These are phyloP conservation scores for Rhinella marina DNA, from an alignment of 2,797 vertebrate species.

Conservation along the genomic window DNA sequence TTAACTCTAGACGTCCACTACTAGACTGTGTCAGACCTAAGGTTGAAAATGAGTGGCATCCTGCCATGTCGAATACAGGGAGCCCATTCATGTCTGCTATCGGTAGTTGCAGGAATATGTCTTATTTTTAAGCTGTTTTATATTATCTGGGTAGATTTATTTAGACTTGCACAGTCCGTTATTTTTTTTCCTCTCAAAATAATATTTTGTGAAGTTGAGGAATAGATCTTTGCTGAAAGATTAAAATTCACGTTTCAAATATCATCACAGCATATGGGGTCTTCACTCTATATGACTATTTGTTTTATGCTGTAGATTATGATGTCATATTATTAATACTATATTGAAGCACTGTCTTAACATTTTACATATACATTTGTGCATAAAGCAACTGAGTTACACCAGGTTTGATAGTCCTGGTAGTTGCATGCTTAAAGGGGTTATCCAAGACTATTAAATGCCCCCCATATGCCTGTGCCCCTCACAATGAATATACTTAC, in stretches of 20 bases:
- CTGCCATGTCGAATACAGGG: conserved; percentile 72
- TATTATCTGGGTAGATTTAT: not conserved
- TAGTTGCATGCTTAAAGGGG: not conserved
- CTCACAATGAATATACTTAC: too few relatives aligned
- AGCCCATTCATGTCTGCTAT: conserved; percentile 70
- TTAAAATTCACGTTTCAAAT: not conserved
- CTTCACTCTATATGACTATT: not conserved
- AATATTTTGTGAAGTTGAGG: not conserved
- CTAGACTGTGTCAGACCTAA: conserved; percentile 75
- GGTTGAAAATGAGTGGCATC: conserved; percentile 75
- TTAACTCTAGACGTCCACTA: conserved; percentile 82
- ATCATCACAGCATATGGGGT: not conserved
- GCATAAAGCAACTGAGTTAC: not conserved
- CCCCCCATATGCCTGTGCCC: too few relatives aligned
- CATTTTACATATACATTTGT: not conserved
- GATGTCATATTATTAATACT: not conserved
- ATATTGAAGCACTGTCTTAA: not conserved
- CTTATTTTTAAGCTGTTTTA: not conserved
- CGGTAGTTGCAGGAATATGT: conserved; percentile 55
- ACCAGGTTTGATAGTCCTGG: not conserved
- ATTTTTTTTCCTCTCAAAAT: not conserved
- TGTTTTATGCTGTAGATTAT: not conserved
- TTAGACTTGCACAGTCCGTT: not conserved
- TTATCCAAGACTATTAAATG: too few relatives aligned
- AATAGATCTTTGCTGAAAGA: not conserved